These are phyloP conservation scores for Pachycephus smyrnensis DNA, from an alignment of 2,888 invertebrate genomes.

Conservation along the genomic window DNA sequence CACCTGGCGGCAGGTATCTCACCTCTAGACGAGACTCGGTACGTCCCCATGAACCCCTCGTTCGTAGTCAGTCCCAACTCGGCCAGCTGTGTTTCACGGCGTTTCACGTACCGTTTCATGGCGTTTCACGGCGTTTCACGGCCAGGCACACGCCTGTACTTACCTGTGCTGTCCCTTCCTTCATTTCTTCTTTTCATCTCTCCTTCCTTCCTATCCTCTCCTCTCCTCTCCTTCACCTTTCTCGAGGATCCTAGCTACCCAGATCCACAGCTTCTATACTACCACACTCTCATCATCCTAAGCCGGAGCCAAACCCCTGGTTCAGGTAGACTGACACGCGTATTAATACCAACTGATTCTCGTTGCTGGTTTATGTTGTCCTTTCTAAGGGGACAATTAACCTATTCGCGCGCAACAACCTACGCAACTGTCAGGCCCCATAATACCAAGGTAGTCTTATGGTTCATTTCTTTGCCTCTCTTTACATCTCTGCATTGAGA, in stretches of 20 bases:
- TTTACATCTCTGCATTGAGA: neutral
- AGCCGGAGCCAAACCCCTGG: neutral
- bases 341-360: neutral
- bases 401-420: neutral
- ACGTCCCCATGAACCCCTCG: conserved; percentile 57
- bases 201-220: neutral
- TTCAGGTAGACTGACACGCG: neutral
- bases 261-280: neutral
- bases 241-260: neutral
- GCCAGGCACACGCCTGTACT: conserved; percentile 64
- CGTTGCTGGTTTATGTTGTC: neutral
- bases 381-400: neutral
- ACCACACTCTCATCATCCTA: neutral
- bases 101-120: conserved; percentile 1
- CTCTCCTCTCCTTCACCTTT: neutral
- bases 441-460: neutral
- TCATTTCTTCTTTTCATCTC: conserved; percentile 2
- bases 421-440: neutral
- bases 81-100: neutral
- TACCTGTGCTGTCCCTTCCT: neutral
- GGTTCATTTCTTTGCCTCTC: neutral
- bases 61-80: conserved; percentile 66
- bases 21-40: conserved; percentile 64
- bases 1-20: conserved; percentile 69
- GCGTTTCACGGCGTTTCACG: conserved; percentile 25